Percentiles rank a stretch among this genome's conserved stretches.
Conservation (phyloP, 2,113 vertebrate species). For the Grammomys surdaster region DNA sequence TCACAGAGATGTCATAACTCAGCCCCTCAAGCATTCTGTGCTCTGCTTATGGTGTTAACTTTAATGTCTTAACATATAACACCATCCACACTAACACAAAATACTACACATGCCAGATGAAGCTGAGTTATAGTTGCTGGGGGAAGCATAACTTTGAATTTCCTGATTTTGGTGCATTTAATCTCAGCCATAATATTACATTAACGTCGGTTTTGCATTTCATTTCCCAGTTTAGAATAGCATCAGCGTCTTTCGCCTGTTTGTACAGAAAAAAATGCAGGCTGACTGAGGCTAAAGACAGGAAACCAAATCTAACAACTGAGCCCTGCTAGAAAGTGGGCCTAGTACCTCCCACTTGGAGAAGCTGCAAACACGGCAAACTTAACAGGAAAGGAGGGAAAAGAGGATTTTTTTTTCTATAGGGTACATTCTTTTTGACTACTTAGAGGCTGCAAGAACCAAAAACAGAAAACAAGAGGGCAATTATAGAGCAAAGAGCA, state of each 20-base stretch:
- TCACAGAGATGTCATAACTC: conserved; percentile 80
- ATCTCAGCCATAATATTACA: conserved; percentile 85
- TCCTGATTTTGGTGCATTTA: conserved; percentile 85
- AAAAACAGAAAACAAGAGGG: conserved; percentile 39
- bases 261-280: conserved; percentile 33
- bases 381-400: not conserved
- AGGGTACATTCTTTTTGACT: not conserved
- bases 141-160: conserved; percentile 84
- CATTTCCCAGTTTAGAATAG: conserved; percentile 83
- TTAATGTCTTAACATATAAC: conserved; percentile 85
- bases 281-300: conserved; percentile 56
- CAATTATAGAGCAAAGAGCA: conserved; percentile 26
- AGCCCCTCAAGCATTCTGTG: conserved; percentile 82
- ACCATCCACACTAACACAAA: conserved; percentile 82
- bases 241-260: conserved; percentile 67
- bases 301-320: conserved; percentile 28
- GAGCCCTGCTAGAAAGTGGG: not conserved
- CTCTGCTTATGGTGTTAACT: conserved; percentile 84
- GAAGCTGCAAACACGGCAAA: conserved; percentile 21
- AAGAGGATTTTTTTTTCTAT: not conserved
- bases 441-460: conserved; percentile 42
- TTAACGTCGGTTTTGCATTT: conserved; percentile 84
- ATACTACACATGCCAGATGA: conserved; percentile 82
- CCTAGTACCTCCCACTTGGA: not conserved
- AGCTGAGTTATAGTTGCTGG: conserved; percentile 82